Evolutionary conservation across 2,113 vertebrate species (phyloP), one percentile per base, ranked within the genome.

Genomic region (Eulemur macaco): DNA sequence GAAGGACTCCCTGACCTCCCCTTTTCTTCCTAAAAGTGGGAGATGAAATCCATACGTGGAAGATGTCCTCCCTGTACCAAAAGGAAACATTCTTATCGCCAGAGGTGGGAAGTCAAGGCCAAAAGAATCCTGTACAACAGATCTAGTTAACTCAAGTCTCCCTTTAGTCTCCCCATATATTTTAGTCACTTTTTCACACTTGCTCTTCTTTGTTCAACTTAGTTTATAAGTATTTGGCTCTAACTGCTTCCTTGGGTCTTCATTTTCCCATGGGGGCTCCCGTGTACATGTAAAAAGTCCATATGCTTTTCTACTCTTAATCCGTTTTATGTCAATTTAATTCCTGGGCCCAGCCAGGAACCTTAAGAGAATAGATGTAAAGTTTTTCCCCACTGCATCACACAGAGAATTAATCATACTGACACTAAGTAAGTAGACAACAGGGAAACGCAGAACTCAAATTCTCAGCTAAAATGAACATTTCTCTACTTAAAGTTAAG

Each of bases 391-490:
- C 8, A 8, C 64, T 11, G 14, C 17, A 15, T 27, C 63, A 10
- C 50, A 5, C 4, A 1, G 42, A 45, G 5, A 47, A 17, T 0
- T 3, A 8, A 13, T 12, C 45, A 7, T 1, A 3, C 5, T 0
- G 2, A 29, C 73, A 8, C 1, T 2, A 25, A 4, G 25, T 2
- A 17, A 2, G 89, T 31, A 8, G 63, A 52, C 17, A 2, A 5
- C 21, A 1, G 8, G 52, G 81, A 58, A 25, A 29, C 0, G 20
- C 1, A 1, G 63, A 23, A 1, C 56, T 8, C 86, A 20, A 6
- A 0, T 31, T 15, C 74, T 34, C 14, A 10, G 34, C 64, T 2
- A 34, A 42, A 10, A 31, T n/a, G 34, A 39, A 56, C 34, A 5
- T 39, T 27, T 64, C 58, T 64, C 63, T 64, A 64, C 5, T 15